Base-by-base conservation (phyloP, 2,797 vertebrate species). In the Anguilla pacifica region DNA sequence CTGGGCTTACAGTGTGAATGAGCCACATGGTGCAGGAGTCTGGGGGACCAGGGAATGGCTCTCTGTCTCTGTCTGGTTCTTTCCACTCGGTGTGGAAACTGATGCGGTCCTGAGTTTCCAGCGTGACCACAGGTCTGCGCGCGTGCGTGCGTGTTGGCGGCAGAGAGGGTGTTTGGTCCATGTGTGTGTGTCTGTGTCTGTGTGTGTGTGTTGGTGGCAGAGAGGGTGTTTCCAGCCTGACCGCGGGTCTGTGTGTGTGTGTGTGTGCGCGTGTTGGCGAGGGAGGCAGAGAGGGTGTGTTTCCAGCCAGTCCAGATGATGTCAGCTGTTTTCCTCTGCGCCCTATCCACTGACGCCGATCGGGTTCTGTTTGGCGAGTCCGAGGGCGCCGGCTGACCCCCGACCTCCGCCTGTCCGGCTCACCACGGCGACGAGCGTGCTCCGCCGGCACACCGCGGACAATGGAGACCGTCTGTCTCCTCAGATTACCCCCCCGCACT, bases 271-370 rank as follows among this genome's bases (percentile, higher is more conserved):
- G 86, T 81, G 59, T 87, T 22, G 7, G 9, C 39, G 28, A 28
- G n/a, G 13, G 64, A 57, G 28, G 25, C 15, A 13, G 22, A 85
- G 64, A 4, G 61, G 6, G 82, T 57, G 81, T 55, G 19, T 72
- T 67, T 43, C 6, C 64, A 39, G 51, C 15, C 64, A 43, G 53
- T 10, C 87, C 82, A 6, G 51, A 67, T 74, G 64, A 72, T 84
- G 35, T 87, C 87, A 84, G 67, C 22, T 15, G 28, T 84, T 39
- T 72, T 35, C 39, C 59, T 64, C 86, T 59, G 64, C 86, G 2
- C 86, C 86, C 87, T 57, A 22, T 77, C 53, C 77, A 61, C 46
- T 57, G 83, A 77, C 83, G 28, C 87, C 10, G 64, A 82, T 77
- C 87, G 3, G 9, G 9, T 59, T 67, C 55, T 0, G 53, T 43